Evolutionary conservation across 2,113 vertebrate species (phyloP).

Genomic region (Saccopteryx leptura): DNA sequence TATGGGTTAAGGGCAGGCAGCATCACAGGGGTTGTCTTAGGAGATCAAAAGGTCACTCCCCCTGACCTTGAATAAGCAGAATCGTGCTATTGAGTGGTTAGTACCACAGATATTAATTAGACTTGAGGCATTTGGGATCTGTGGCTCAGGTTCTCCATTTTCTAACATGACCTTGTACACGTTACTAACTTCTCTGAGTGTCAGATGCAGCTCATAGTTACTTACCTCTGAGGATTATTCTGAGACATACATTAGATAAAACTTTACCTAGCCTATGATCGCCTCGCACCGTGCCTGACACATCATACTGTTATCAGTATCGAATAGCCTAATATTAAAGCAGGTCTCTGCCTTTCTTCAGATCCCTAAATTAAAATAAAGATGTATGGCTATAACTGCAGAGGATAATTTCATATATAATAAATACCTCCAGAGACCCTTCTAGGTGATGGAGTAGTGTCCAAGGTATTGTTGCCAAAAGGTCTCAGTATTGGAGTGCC

Average conservation of each 20-base stretch:
- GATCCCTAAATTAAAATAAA: slow-evolving; percentile 42
- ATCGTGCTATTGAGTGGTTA: neutral
- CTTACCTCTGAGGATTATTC: neutral
- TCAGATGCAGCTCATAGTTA: neutral
- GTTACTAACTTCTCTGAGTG: slow-evolving; percentile 3
- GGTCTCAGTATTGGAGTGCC: neutral
- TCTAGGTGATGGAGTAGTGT: neutral
- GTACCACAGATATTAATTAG: neutral
- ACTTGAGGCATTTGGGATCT: neutral
- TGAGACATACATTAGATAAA: neutral
- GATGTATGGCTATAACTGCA: neutral
- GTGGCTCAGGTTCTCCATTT: neutral
- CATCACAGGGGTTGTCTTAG: neutral
- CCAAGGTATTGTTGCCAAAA: neutral
- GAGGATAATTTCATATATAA: neutral
- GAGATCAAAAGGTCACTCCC: neutral
- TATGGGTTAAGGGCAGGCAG: neutral
- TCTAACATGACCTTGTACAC: neutral
- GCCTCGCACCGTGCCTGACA: neutral
- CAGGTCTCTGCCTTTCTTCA: neutral
- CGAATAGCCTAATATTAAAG: neutral
- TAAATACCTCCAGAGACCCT: neutral
- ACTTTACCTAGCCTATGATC: neutral
- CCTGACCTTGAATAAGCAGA: neutral
- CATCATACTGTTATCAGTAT: neutral